Evolutionary conservation across 2,888 invertebrate genomes (phyloP).

Genomic region (Drosophila yooni): DNA sequence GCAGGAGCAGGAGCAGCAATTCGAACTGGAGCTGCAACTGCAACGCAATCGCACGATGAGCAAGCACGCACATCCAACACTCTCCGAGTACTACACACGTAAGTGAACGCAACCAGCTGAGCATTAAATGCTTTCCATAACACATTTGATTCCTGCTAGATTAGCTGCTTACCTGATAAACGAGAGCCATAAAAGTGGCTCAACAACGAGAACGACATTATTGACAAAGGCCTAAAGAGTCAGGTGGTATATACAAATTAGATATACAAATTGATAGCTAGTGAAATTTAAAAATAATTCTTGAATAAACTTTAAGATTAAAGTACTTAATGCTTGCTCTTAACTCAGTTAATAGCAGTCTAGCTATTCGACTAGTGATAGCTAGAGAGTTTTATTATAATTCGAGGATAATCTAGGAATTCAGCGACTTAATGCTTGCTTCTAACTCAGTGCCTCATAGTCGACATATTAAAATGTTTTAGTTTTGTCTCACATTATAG

Average conservation of each 20-base stretch:
- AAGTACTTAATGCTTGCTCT: too few relatives aligned
- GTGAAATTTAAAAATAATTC: neutral
- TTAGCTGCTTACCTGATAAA: neutral
- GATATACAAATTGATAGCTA: neutral
- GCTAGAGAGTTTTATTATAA: too few relatives aligned
- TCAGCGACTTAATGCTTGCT: too few relatives aligned
- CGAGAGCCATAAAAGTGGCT: neutral
- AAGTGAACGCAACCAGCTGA: slow-evolving; percentile 43
- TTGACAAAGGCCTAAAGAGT: neutral
- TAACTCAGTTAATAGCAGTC: neutral
- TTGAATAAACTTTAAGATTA: neutral
- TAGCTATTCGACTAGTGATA: neutral
- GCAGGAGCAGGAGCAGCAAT: slow-evolving; percentile 39
- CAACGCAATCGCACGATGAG: slow-evolving; percentile 50
- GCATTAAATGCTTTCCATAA: neutral
- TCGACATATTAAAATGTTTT: neutral
- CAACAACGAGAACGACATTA: neutral
- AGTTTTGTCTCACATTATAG: neutral
- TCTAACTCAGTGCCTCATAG: neutral
- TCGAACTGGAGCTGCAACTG: slow-evolving; percentile 33
- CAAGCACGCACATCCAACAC: slow-evolving; percentile 69
- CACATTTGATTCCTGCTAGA: neutral
- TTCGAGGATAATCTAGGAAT: too few relatives aligned
- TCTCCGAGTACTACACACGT: slow-evolving; percentile 81
- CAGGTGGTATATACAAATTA: neutral